phyloP scores from a whole-genome alignment of 2,113 vertebrate species.

The Apeltes quadracus region DNA sequence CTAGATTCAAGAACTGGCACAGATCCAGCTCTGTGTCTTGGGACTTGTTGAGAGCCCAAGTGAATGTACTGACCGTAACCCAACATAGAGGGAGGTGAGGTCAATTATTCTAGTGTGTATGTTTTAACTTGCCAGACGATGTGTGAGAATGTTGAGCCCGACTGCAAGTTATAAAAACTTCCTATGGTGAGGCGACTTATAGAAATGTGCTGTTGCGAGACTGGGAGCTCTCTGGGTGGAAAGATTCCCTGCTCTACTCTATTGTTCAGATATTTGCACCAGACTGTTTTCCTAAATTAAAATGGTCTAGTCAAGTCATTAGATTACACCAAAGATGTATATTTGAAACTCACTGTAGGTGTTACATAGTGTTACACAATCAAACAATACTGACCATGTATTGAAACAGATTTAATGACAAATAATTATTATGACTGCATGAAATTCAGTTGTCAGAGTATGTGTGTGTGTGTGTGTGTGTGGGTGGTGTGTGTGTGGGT shows the following conservation, averaged over 20 bases:
- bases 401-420: neutral
- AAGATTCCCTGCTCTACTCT: neutral
- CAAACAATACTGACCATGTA: neutral
- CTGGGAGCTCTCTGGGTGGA: neutral
- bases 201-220: conserved; percentile 4
- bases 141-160: conserved; percentile 31
- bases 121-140: conserved; percentile 50
- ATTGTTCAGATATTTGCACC: neutral
- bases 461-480: conserved; percentile 3
- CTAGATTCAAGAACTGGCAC: conserved; percentile 67
- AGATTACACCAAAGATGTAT: neutral
- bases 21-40: conserved; percentile 55
- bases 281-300: neutral
- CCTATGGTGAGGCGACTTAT: neutral
- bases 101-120: conserved; percentile 53
- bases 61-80: conserved; percentile 42
- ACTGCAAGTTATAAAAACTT: conserved; percentile 46
- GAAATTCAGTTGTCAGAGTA: conserved; percentile 2
- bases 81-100: conserved; percentile 32
- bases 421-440: conserved; percentile 23
- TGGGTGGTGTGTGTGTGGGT: conserved; percentile 11
- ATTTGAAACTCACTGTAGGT: neutral
- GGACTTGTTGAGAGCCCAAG: conserved; percentile 44
- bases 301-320: neutral
- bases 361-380: neutral